phyloP scores from a whole-genome alignment of 2,797 vertebrate genomes.

The Microcaecilia unicolor region DNA sequence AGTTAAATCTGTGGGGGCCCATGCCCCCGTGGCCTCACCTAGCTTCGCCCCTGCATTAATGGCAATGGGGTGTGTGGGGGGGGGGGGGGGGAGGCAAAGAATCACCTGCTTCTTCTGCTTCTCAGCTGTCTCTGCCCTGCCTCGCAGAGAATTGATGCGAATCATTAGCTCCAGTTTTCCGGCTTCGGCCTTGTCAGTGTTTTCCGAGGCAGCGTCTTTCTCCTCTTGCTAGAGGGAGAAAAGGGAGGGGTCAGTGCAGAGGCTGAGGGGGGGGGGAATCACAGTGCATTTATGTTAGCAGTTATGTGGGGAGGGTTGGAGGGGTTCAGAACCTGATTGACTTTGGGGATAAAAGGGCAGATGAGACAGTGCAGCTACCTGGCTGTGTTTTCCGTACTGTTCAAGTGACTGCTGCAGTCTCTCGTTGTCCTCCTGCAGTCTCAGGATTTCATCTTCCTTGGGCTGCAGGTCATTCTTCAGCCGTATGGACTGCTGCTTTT shows the following conservation, averaged over 20 bases:
- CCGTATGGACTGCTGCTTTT: slow-evolving; percentile 40
- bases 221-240: slow-evolving; percentile 39
- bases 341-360: neutral
- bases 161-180: slow-evolving; percentile 64
- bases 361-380: slow-evolving; percentile 34
- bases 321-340: neutral
- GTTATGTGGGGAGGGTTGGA: neutral
- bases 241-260: neutral
- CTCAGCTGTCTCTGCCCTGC: slow-evolving; percentile 53
- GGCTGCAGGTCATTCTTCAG: neutral
- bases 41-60: too few relatives aligned
- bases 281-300: neutral
- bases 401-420: slow-evolving; percentile 44
- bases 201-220: slow-evolving; percentile 72
- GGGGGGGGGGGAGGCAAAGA: neutral
- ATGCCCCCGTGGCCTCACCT: too few relatives aligned
- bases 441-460: slow-evolving; percentile 33
- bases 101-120: slow-evolving; percentile 59
- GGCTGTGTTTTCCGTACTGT: slow-evolving; percentile 51
- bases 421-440: slow-evolving; percentile 60
- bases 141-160: slow-evolving; percentile 57
- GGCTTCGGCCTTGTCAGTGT: slow-evolving; percentile 63
- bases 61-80: too few relatives aligned
- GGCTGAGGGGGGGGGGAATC: too few relatives aligned
- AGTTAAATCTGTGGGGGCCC: too few relatives aligned